Base-by-base conservation (phyloP, 1,140 invertebrate genomes). In the Cherax destructor region DNA sequence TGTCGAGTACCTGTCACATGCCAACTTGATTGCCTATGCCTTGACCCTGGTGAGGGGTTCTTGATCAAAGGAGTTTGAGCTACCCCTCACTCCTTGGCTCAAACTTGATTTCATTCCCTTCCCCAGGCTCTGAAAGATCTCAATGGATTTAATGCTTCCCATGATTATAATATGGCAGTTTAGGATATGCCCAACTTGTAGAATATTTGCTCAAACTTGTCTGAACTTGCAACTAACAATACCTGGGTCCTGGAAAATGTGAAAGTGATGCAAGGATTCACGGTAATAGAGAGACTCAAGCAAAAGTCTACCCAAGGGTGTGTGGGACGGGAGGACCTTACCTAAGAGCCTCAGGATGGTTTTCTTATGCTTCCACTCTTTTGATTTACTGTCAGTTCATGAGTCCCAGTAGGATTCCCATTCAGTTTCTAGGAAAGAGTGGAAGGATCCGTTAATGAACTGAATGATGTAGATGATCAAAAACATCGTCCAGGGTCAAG, bases 371-470 rank as follows among this genome's bases (percentile, higher is more conserved):
- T 85, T 85, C 83, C 83, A 85, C 86, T 88, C n/a, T 80, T 79
- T 79, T 79, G 59, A 78, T 80, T 79, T 79, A 78, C 52, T 61
- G 52, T 59, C 77, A 88, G 76, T 80, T 93, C 93, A 93, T 90
- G 93, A 91, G 92, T 93, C 93, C 93, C 93, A 93, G 92, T 93
- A 93, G 84, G 92, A 90, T 92, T 93, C 93, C 93, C 93, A 93
- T 92, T 93, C 91, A 87, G 93, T 92, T 91, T 93, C 93, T 93
- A 93, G 91, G 79, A 91, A 72, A 90, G 91, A 92, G 83, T n/a
- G 88, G 56, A 92, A 93, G 86, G 76, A 74, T 30, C 65, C 80
- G 87, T 81, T 74, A 52, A 78, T 88, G 61, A 81, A 74, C 69
- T 74, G 69, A 74, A 74, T 74, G 69, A 30, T 74, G 24, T 30